Evolutionary conservation across 2,797 vertebrate genomes (phyloP).

Genomic region (Sphenodon punctatus): DNA sequence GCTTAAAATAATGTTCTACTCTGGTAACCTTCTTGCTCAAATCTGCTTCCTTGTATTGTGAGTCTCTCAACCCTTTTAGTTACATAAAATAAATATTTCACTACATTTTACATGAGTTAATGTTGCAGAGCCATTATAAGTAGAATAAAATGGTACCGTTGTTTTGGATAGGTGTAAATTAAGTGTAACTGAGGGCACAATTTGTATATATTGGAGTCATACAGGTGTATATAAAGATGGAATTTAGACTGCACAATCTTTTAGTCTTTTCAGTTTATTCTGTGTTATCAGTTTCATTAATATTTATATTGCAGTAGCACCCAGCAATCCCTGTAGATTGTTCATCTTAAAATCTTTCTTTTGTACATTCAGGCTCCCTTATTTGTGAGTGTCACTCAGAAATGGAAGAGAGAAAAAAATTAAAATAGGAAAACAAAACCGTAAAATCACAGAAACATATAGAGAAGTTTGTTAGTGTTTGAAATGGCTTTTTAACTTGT

Average conservation of each 20-base stretch:
- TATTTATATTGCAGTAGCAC: background rate
- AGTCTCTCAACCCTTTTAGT: too few species aligned
- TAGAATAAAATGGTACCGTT: background rate
- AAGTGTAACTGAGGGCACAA: background rate
- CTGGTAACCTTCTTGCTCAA: too few species aligned
- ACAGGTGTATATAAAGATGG: rapidly evolving
- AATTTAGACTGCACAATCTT: background rate
- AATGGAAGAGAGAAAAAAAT: too few species aligned
- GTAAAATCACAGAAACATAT: too few species aligned
- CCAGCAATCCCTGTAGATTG: background rate
- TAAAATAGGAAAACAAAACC: too few species aligned
- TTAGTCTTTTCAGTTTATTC: background rate
- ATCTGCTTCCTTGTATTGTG: background rate
- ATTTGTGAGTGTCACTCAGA: too few species aligned
- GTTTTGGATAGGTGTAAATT: background rate
- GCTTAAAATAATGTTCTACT: too few species aligned
- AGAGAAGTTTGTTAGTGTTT: too few species aligned
- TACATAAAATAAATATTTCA: rapidly evolving
- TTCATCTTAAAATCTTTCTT: too few species aligned
- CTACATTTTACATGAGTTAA: rapidly evolving
- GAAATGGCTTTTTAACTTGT: too few species aligned
- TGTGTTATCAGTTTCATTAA: background rate
- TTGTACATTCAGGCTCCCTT: too few species aligned
- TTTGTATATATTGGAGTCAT: rapidly evolving
- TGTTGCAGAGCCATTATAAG: background rate